Evolutionary conservation across 1,140 invertebrate genomes (phyloP).

Genomic region (Laupala kohalensis): DNA sequence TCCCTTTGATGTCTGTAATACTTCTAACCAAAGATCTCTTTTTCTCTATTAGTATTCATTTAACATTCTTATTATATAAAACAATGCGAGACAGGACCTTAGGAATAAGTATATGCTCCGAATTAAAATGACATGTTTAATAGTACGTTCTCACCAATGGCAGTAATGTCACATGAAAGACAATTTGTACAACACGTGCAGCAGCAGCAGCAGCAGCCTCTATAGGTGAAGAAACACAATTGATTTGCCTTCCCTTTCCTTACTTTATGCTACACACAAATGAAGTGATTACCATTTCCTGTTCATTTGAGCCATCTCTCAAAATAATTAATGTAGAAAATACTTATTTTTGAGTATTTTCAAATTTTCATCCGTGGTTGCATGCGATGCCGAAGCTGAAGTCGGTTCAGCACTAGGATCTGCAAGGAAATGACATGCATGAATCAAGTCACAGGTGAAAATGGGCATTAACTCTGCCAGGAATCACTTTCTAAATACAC

Average conservation of each 20-base stretch:
- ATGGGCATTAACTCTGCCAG: background rate
- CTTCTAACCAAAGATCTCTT: too few relatives aligned
- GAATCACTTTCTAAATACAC: background rate
- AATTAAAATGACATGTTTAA: too few relatives aligned
- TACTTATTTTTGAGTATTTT: slow-evolving; percentile 14
- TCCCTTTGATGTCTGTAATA: too few relatives aligned
- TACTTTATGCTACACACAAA: background rate
- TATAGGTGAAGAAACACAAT: background rate
- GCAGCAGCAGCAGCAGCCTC: too few relatives aligned
- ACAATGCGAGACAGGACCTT: background rate
- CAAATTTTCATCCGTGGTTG: slow-evolving; percentile 9
- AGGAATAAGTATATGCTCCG: background rate
- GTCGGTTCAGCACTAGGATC: slow-evolving; percentile 3
- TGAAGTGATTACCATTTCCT: background rate
- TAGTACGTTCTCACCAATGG: too few relatives aligned
- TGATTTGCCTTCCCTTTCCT: background rate
- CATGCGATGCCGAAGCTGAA: background rate
- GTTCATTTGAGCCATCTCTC: background rate
- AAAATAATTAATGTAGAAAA: slow-evolving; percentile 10
- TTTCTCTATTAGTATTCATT: background rate
- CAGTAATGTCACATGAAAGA: background rate
- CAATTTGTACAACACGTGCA: background rate
- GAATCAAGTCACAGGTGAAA: background rate
- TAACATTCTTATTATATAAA: background rate
- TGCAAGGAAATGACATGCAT: background rate